Base-by-base conservation (phyloP, 2,797 vertebrate species). In the Protosalanx chinensis region DNA sequence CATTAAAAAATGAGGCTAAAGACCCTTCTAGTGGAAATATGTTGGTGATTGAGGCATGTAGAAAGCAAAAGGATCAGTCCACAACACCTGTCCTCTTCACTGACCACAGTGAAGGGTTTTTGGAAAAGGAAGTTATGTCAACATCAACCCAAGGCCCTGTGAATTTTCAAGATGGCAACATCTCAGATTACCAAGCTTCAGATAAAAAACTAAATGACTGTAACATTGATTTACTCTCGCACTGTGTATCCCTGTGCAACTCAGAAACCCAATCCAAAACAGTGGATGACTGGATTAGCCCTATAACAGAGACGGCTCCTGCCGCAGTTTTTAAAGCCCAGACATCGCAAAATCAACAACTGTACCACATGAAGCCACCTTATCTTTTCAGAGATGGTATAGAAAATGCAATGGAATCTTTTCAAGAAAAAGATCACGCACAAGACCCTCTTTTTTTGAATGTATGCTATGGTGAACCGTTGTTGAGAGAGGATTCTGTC, bases 401-500 rank as follows among this genome's bases (percentile, higher is more conserved):
- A 78, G 81, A 86, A 80, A 73, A 74, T 76, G 35, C 77, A 71
- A 76, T 41, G 67, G 15, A 76, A 46, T 79, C 70, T 27, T 79
- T 82, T 78, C 77, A 81, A 35, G 72, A 81, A 4, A 37, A 64
- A 41, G 61, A 58, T 49, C 20, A 53, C 67, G 23, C 18, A 53
- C 59, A 80, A 30, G 79, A 85, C 61, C 56, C 56, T 6, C 75
- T 66, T 3, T 5, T 57, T 3, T 56, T 66, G 62, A 67, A 15
- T 37, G 32, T 73, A 10, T 70, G 79, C 32, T 87, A 75, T 72
- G 84, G 82, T 20, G 85, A 86, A 75, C 85, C 87, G 71, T 68
- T 86, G 57, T 86, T 81, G 66, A 73, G 75, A 77, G 83, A 83
- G 70, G 81, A 86, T 51, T 84, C 82, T 56, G 80, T 53, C 41